A percentile compares a stretch with the other conserved stretches of the same genome.
phyloP scores from a whole-genome alignment of 2,113 vertebrate genomes.

The Myotis lucifugus region DNA sequence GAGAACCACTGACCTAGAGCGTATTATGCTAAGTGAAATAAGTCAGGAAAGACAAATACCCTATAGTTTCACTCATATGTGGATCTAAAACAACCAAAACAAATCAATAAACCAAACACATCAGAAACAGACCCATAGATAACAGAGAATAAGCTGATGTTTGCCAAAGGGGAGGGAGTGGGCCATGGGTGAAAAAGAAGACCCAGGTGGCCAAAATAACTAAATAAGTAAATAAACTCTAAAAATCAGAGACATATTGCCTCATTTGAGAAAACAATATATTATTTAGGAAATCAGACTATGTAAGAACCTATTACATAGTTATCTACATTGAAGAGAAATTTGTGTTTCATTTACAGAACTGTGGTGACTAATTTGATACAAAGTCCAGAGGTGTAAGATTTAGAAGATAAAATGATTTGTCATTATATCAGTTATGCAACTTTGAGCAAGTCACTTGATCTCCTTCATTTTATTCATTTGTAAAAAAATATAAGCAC shows the following conservation, averaged over 20 bases:
- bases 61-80: not conserved
- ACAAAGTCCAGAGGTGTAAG: not conserved
- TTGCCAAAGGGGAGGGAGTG: not conserved
- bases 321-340: not conserved
- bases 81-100: not conserved
- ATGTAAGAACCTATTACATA: not conserved
- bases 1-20: not conserved
- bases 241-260: not conserved
- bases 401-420: not conserved
- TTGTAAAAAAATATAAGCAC: not conserved
- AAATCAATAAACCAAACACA: not conserved
- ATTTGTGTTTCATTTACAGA: not conserved
- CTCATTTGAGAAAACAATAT: not conserved
- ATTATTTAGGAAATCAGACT: not conserved
- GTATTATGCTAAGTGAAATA: not conserved
- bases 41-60: not conserved
- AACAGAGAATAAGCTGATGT: not conserved
- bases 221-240: not conserved
- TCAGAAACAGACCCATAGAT: not conserved
- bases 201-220: not conserved
- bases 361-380: not conserved
- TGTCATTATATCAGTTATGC: constrained; percentile 24
- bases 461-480: not conserved
- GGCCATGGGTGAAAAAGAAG: not conserved
- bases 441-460: not conserved